Conservation (phyloP, 2,888 invertebrate genomes). For the Drosophila fulvimacula region DNA sequence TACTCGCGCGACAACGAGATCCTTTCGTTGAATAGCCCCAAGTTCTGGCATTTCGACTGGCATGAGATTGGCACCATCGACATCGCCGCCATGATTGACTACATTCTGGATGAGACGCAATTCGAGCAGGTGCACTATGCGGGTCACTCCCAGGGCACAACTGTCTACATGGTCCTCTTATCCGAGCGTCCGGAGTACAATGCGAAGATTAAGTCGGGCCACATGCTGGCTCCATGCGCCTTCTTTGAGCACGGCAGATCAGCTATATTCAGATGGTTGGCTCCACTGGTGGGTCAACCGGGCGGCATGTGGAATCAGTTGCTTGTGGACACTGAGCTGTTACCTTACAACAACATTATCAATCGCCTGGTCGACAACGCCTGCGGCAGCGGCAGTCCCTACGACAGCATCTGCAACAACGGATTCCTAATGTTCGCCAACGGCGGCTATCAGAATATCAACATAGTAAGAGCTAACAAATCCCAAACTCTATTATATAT, state of each 20-base stretch:
- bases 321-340: slow-evolving; percentile 68
- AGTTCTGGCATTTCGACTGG: slow-evolving; percentile 88
- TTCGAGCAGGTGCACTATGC: slow-evolving; percentile 71
- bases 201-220: slow-evolving; percentile 75
- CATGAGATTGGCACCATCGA: slow-evolving; percentile 93
- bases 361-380: slow-evolving; percentile 70
- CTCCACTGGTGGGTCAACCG: slow-evolving; percentile 80
- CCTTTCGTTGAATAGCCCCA: slow-evolving; percentile 74
- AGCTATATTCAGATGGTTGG: slow-evolving; percentile 82
- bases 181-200: slow-evolving; percentile 78
- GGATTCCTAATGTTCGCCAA: slow-evolving; percentile 69
- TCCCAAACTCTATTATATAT: not conserved
- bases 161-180: slow-evolving; percentile 73
- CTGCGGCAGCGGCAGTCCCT: slow-evolving; percentile 56
- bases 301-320: slow-evolving; percentile 69
- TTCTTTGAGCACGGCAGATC: slow-evolving; percentile 86
- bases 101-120: slow-evolving; percentile 62
- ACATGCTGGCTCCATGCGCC: slow-evolving; percentile 82
- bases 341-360: slow-evolving; percentile 69
- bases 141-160: slow-evolving; percentile 83
- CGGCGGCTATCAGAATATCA: slow-evolving; percentile 73
- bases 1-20: slow-evolving; percentile 79
- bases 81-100: slow-evolving; percentile 81
- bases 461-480: slow-evolving; percentile 55
- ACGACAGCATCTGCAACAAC: slow-evolving; percentile 64